phyloP scores from a whole-genome alignment of 2,888 invertebrate genomes.

The Thalpophila matura region DNA sequence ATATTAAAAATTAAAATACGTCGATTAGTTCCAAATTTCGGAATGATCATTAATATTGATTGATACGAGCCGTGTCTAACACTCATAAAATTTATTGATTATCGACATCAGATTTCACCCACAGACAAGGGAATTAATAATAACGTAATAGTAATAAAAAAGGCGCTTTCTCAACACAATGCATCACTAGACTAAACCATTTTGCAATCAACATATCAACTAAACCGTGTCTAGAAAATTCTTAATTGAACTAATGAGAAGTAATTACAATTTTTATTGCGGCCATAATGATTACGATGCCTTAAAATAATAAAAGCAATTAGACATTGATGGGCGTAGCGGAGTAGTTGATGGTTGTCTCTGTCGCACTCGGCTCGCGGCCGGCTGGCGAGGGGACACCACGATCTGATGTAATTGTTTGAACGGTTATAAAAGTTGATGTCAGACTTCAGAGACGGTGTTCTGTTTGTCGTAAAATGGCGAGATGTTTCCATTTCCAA shows the following conservation, averaged over 20 bases:
- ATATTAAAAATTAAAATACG: slow-evolving; percentile 83
- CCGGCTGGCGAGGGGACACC: slow-evolving; percentile 72
- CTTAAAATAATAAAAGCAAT: slow-evolving; percentile 91
- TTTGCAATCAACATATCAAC: slow-evolving; percentile 88
- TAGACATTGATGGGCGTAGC: slow-evolving; percentile 89
- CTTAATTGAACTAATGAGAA: slow-evolving; percentile 91
- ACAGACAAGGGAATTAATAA: slow-evolving; percentile 80
- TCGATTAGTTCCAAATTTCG: slow-evolving; percentile 88
- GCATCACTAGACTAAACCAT: slow-evolving; percentile 77
- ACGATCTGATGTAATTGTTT: slow-evolving; percentile 90
- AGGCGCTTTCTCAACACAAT: slow-evolving; percentile 83
- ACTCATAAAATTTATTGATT: slow-evolving; percentile 84
- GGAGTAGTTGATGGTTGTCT: slow-evolving; percentile 77
- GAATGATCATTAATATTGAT: slow-evolving; percentile 87
- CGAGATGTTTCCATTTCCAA: slow-evolving; percentile 82
- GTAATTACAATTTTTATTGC: slow-evolving; percentile 91
- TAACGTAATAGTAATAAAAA: slow-evolving; percentile 79
- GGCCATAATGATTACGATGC: slow-evolving; percentile 90
- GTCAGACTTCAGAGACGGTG: slow-evolving; percentile 88
- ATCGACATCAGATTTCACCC: slow-evolving; percentile 80
- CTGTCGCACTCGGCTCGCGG: slow-evolving; percentile 70
- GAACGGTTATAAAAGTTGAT: slow-evolving; percentile 90
- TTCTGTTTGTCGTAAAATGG: slow-evolving; percentile 89
- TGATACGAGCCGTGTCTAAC: slow-evolving; percentile 87
- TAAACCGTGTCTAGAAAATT: slow-evolving; percentile 90